Evolutionary conservation across 2,797 vertebrate genomes (phyloP).

Genomic region (Acanthornis magna): DNA sequence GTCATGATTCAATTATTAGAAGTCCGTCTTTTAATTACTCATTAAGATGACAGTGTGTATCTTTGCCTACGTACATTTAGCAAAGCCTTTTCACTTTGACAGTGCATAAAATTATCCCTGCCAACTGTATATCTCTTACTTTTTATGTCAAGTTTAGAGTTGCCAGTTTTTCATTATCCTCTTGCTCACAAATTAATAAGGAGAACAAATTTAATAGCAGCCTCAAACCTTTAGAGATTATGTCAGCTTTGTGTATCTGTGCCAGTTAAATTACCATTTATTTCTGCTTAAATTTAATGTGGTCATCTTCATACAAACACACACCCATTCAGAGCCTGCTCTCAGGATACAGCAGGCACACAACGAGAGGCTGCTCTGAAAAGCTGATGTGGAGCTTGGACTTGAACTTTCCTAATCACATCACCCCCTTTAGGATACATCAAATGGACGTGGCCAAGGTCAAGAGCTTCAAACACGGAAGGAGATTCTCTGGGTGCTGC

Average conservation of each 20-base stretch:
- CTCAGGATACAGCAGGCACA: accelerated
- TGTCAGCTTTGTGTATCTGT: background rate
- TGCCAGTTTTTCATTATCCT: slow-evolving; percentile 45
- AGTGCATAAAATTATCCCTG: slow-evolving; percentile 51
- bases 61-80: slow-evolving; percentile 13
- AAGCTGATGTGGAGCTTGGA: background rate
- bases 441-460: background rate
- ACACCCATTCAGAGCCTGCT: background rate
- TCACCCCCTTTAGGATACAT: background rate
- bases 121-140: background rate
- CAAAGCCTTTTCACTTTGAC: slow-evolving; percentile 43
- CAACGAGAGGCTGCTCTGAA: background rate
- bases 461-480: background rate
- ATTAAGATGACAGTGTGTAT: slow-evolving; percentile 19
- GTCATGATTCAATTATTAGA: slow-evolving; percentile 30
- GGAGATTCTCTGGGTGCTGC: background rate
- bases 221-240: slow-evolving; percentile 41
- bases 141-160: slow-evolving; percentile 4
- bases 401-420: background rate
- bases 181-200: slow-evolving; percentile 53
- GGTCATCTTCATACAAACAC: slow-evolving; percentile 36
- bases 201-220: slow-evolving; percentile 57
- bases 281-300: slow-evolving; percentile 36
- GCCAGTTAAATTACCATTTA: slow-evolving; percentile 17
- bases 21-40: slow-evolving; percentile 50